Evolutionary conservation across 2,113 vertebrate genomes (phyloP), one percentile per base, ranked within the genome.

Genomic region (Fulmarus glacialis): DNA sequence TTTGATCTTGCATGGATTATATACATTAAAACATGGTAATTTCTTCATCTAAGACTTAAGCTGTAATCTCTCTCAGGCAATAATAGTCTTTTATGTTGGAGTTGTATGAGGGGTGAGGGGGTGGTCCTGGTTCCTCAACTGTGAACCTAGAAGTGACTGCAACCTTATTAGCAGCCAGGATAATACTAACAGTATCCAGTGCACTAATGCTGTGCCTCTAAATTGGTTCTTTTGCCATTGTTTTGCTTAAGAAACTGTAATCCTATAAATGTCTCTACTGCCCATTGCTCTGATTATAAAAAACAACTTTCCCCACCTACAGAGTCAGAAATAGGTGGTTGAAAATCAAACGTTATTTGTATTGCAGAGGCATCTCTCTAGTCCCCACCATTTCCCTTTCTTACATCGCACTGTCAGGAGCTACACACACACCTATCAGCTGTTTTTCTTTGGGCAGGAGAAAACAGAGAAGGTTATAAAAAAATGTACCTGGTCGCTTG

Each of bases 211-310:
- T 40, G 59, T 86, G 82, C 11, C 11, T 85, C 91, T 77, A 80
- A 82, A 89, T 79, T 87, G 56, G 20, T 80, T 90, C 74, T 82
- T 91, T 91, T 81, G 42, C 71, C 36, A 80, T 56, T 90, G 45
- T 63, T 94, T 90, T 82, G 45, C 71, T 91, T 86, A 88, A 94
- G 71, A 90, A 96, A 88, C 38, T 16, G 18, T 96, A 95, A 94
- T 90, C 78, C 42, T 82, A 94, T 70, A 86, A 91, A 89, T 81
- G 42, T 70, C 81, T 82, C 2, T 9, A 82, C 59, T 93, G 74
- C 66, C 53, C 6, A 4, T 80, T 85, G 81, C 81, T 94, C 66
- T 93, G 70, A 89, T 80, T 91, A 92, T 79, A 87, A 95, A 91
- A 89, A 93, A 10, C 53, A 74, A 55, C 62, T 80, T 91, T 82